Evolutionary conservation across 2,888 invertebrate species (phyloP), one percentile per base, ranked within the genome.

Genomic region (Synanthedon formicaeformis): DNA sequence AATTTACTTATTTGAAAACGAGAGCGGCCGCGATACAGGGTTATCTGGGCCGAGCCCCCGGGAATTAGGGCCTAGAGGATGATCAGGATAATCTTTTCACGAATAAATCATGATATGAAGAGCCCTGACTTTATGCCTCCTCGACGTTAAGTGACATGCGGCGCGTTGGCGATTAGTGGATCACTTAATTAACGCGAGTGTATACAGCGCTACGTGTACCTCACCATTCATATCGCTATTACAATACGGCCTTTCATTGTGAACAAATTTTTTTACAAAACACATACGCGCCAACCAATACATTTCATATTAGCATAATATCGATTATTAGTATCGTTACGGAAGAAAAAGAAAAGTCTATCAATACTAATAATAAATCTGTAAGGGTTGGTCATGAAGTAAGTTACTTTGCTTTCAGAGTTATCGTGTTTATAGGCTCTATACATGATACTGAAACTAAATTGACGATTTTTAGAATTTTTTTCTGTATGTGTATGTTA

Each of bases 1-100:
- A 82, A 84, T 81, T 83, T 78, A 81, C 77, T 83, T 79, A 83
- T 81, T 81, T 76, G 78, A 78, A 79, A 81, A 76, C 69, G 78
- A 78, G 78, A 74, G 70, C 69, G 70, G 66, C 65, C 66, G 65
- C 69, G 70, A 66, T 69, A 71, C 70, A 68, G 69, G 61, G 71
- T 68, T 75, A 78, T 73, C 73, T 69, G 66, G 67, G 68, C 60
- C 58, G 58, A 62, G 62, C 75, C 75, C 71, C 64, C 61, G 67
- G 66, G 73, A 64, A 70, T 74, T 73, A 70, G 68, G 65, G 64
- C 58, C 60, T 64, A 60, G 62, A 65, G 74, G 69, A 71, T 78
- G 60, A 77, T 71, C 65, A 60, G 76, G 75, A 77, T 83, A 74
- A 78, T 76, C 77, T 80, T 81, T 75, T 74, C 69, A 77, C 68